phyloP scores from a whole-genome alignment of 2,797 vertebrate genomes.

The Cyclopterus lumpus region DNA sequence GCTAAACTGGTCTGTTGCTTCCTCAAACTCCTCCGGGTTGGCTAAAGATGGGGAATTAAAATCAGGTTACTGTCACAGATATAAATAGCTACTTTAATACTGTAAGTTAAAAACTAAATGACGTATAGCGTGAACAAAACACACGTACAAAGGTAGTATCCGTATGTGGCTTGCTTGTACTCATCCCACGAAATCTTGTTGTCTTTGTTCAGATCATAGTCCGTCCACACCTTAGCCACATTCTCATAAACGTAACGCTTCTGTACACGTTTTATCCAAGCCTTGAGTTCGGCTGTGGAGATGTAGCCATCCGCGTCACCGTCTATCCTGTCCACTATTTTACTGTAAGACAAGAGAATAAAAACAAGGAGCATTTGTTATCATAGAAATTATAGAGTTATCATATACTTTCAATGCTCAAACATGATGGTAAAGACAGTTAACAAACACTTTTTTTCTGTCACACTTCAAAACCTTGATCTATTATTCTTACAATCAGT shows the following conservation, averaged over 20 bases:
- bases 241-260: slow-evolving; percentile 98
- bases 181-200: slow-evolving; percentile 97
- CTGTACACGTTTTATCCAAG: slow-evolving; percentile 97
- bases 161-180: slow-evolving; percentile 96
- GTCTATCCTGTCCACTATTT: slow-evolving; percentile 95
- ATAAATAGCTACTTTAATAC: neutral
- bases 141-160: slow-evolving; percentile 93
- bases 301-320: slow-evolving; percentile 87
- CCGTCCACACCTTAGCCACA: slow-evolving; percentile 96
- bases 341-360: slow-evolving; percentile 80
- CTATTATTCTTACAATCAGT: neutral
- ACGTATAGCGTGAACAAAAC: neutral
- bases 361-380: neutral
- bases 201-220: slow-evolving; percentile 97
- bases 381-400: no score
- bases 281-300: slow-evolving; percentile 91
- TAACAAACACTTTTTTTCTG: neutral
- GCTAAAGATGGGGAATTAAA: slow-evolving; percentile 75
- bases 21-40: slow-evolving; percentile 93
- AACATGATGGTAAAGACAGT: neutral
- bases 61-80: neutral
- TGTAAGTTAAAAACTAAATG: neutral
- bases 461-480: neutral
- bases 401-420: neutral
- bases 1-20: slow-evolving; percentile 91